Evolutionary conservation across 2,797 vertebrate genomes (phyloP).

Genomic region (Silurus lanzhouensis): DNA sequence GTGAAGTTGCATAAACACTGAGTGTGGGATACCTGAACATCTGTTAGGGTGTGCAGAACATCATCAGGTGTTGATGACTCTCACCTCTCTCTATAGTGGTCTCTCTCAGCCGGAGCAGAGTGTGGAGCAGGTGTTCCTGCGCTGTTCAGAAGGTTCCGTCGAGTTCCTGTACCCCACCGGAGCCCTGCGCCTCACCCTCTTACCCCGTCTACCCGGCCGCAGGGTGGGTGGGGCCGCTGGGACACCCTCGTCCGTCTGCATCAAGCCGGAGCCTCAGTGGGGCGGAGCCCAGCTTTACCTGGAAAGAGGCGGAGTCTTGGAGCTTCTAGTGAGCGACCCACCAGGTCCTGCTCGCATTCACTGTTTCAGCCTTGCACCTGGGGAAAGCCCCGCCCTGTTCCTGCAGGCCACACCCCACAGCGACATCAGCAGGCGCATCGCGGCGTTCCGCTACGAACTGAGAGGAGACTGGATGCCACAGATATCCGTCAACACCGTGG

Average conservation of each 20-base stretch:
- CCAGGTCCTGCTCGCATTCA: conserved; percentile 71
- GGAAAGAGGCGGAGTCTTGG: conserved; percentile 82
- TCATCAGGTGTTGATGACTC: too few relatives aligned
- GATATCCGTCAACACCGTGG: conserved; percentile 75
- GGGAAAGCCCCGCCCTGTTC: conserved; percentile 85
- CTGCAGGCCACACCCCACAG: conserved; percentile 88
- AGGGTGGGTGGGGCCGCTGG: conserved; percentile 62
- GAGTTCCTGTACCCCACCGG: conserved; percentile 90
- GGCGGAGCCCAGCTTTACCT: conserved; percentile 89
- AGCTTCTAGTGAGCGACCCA: conserved; percentile 83
- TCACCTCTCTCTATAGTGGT: conserved; percentile 72
- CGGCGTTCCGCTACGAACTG: conserved; percentile 87
- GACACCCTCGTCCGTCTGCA: conserved; percentile 79
- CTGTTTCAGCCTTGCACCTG: conserved; percentile 82
- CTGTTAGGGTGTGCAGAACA: too few relatives aligned
- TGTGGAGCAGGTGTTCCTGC: conserved; percentile 88
- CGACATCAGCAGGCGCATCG: conserved; percentile 90
- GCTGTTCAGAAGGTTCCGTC: conserved; percentile 84
- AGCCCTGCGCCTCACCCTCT: conserved; percentile 85
- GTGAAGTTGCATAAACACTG: too few relatives aligned
- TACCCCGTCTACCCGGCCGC: conserved; percentile 71
- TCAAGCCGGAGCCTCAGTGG: conserved; percentile 82
- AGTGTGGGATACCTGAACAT: too few relatives aligned
- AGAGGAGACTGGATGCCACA: conserved; percentile 78
- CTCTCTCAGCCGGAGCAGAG: conserved; percentile 85